Base-by-base conservation (phyloP, 2,113 vertebrate genomes). In the Protobothrops mucrosquamatus region DNA sequence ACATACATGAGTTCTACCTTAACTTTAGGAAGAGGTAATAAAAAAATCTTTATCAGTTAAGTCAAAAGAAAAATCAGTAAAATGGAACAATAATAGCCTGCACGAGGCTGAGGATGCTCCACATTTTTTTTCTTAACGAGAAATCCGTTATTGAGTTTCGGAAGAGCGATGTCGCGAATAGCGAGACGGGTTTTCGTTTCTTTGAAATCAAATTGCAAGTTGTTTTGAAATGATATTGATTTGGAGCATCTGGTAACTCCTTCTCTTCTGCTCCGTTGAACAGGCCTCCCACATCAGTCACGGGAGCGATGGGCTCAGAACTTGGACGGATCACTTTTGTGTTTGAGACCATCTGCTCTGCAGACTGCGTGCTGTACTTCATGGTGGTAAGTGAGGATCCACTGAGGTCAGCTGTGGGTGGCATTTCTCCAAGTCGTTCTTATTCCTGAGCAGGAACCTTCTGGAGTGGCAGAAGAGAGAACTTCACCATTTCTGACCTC, bases 341-440 rank as follows among this genome's bases (percentile, higher is more conserved):
- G 93, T 99, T 99, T 98, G 99, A 99, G 97, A 99, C 98, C 29
- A 96, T 97, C 94, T 99, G 99, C 94, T 97, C 97, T 0, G 98
- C 98, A 0, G 98, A 99, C 96, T 99, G 99, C 85, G 98, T 99
- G 94, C 97, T 99, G n/a, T 99, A 99, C 97, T 99, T 99, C 93
- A 99, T 99, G 99, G 98, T 98, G 97, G 99, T 99, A 97, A 98
- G 98, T 97, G 92, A 94, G 88, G 94, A 90, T 56, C 93, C 9
- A 39, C 88, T 23, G 93, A 91, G 85, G 34, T 93, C 24, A 91
- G 91, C 29, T 88, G 12, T 88, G 52, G n/a, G 91, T 93, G 59
- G n/a, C 54, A 4, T 85, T 46, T 91, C 91, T 88, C 85, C 59
- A 15, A 22, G n/a, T n/a, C 43, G 7, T 48, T 87, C 12, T 55